A percentile compares a stretch with the other conserved stretches of the same genome.
Evolutionary conservation across 2,797 vertebrate genomes (phyloP).

Genomic region (Muscicapa comitata): DNA sequence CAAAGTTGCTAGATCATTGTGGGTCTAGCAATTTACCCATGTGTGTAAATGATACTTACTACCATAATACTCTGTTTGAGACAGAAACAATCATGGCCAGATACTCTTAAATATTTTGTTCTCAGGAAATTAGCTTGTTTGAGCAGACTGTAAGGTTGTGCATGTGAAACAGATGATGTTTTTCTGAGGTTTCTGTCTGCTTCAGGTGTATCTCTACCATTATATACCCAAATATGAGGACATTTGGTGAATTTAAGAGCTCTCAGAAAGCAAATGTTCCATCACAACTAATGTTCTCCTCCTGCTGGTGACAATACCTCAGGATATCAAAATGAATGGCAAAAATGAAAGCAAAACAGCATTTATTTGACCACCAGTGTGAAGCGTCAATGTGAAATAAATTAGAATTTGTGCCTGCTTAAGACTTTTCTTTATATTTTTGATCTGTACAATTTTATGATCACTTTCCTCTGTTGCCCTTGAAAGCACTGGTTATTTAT

Average conservation of each 20-base stretch:
- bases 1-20: not conserved
- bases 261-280: not conserved
- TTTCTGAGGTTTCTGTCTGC: not conserved
- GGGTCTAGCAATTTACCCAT: not conserved
- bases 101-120: not conserved
- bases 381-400: constrained; percentile 20
- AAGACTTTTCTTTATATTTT: not conserved
- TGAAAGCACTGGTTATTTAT: constrained; percentile 59
- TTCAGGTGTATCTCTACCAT: not conserved
- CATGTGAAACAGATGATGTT: not conserved
- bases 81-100: not conserved
- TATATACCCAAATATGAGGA: not conserved
- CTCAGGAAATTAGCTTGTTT: not conserved
- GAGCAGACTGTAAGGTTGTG: not conserved
- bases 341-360: not conserved
- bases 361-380: not conserved
- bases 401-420: not conserved
- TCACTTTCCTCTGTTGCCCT: constrained; percentile 41
- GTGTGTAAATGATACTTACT: not conserved
- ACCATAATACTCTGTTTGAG: not conserved
- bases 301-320: not conserved
- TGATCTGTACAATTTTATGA: not conserved
- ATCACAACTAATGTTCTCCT: not conserved
- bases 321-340: not conserved
- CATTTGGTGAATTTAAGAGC: not conserved